Evolutionary conservation across 2,797 vertebrate species (phyloP).

Genomic region (Hydrocynus forskahlii): DNA sequence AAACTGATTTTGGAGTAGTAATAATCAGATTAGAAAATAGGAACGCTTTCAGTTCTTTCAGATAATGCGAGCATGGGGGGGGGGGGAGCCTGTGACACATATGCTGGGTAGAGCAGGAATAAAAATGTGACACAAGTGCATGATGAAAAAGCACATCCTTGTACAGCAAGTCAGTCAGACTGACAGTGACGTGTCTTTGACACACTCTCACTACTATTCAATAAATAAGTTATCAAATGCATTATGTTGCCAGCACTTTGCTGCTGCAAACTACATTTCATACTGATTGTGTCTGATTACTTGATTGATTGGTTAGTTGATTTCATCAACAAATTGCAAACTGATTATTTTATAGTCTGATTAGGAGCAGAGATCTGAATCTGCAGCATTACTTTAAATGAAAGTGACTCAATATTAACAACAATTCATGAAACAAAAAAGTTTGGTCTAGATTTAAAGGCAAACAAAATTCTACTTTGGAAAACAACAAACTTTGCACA

Average conservation of each 20-base stretch:
- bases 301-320: constrained; percentile 46
- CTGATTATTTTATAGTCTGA: constrained; percentile 46
- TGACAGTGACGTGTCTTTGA: constrained; percentile 50
- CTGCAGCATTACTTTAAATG: constrained; percentile 72
- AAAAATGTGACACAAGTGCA: constrained; percentile 34
- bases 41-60: constrained; percentile 20
- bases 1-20: constrained; percentile 1
- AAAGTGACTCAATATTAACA: constrained; percentile 68
- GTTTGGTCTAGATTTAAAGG: constrained; percentile 75
- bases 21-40: background rate
- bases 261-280: constrained; percentile 58
- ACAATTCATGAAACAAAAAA: constrained; percentile 31
- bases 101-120: constrained; percentile 24
- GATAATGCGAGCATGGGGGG: background rate
- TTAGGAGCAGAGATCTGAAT: constrained; percentile 64
- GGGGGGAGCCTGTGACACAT: background rate
- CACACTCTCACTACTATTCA: constrained; percentile 29
- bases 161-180: constrained; percentile 48
- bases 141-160: constrained; percentile 29
- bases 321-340: constrained; percentile 31
- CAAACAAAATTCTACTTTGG: constrained; percentile 75
- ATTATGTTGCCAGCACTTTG: constrained; percentile 48
- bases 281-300: constrained; percentile 55
- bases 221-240: constrained; percentile 47
- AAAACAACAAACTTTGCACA: constrained; percentile 81